Percentiles rank a stretch among this genome's conserved stretches.
Evolutionary conservation across 2,113 vertebrate species (phyloP).

Genomic region (Saccopteryx bilineata): DNA sequence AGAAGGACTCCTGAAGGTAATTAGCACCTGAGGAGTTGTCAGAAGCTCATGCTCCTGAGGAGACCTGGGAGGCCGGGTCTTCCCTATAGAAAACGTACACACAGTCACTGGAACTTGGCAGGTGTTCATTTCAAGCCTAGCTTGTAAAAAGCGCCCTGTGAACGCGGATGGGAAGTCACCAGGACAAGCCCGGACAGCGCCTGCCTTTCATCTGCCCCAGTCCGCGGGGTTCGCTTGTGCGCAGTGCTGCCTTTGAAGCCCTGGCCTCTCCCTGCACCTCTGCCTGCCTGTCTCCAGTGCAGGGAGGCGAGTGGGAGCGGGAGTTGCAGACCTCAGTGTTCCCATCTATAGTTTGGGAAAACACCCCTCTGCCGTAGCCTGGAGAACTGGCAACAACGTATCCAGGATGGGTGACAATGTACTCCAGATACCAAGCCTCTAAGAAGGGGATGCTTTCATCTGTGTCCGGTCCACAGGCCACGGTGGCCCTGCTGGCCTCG

Average conservation of each 20-base stretch:
- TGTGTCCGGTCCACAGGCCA: neutral
- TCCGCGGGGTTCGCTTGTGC: neutral
- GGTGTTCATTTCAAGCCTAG: conserved; percentile 26
- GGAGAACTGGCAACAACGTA: neutral
- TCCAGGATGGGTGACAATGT: neutral
- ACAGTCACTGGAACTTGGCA: conserved; percentile 44
- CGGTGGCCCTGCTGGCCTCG: neutral
- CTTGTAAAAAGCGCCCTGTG: conserved; percentile 10
- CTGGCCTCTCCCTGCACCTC: accelerated
- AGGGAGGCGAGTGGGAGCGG: neutral
- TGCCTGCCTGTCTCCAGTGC: neutral
- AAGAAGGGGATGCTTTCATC: neutral
- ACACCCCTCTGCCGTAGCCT: accelerated
- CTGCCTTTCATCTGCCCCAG: neutral
- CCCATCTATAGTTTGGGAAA: neutral
- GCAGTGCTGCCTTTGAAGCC: neutral
- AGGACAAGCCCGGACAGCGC: neutral
- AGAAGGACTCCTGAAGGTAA: neutral
- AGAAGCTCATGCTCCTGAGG: conserved; percentile 4
- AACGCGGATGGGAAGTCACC: neutral
- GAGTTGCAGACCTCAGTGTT: neutral
- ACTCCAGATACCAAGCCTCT: no score
- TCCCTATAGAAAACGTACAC: conserved; percentile 65
- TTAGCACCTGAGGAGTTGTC: conserved; percentile 21
- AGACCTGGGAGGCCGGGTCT: neutral